Percentiles rank a stretch among this genome's conserved stretches.
Conservation (phyloP, 2,888 invertebrate genomes). For the Conistra vaccinii region DNA sequence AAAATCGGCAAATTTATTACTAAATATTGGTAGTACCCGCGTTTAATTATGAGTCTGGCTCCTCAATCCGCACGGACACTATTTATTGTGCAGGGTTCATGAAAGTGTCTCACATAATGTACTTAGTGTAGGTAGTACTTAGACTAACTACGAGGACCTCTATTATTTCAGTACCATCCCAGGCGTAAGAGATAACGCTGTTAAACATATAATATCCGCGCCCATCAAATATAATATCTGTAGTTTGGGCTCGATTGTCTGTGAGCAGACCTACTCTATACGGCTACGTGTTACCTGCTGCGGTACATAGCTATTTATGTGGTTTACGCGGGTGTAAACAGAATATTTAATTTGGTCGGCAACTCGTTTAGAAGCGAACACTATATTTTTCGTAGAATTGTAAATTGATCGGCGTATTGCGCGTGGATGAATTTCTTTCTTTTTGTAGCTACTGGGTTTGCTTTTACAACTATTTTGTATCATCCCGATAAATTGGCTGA, state of each 20-base stretch:
- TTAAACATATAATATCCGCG: neutral
- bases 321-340: neutral
- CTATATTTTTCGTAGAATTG: neutral
- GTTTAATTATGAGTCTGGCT: too few species aligned
- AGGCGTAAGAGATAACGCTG: neutral
- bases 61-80: too few species aligned
- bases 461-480: too few species aligned
- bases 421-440: too few species aligned
- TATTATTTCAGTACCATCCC: neutral
- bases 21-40: too few species aligned
- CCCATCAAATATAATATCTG: neutral
- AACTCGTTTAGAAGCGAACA: slow-evolving; percentile 8
- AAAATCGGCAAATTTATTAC: too few species aligned
- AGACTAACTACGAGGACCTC: too few species aligned
- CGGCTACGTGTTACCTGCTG: neutral
- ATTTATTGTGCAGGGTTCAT: too few species aligned
- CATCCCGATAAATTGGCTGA: too few species aligned
- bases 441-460: neutral
- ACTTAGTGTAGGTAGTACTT: neutral
- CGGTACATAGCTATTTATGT: neutral
- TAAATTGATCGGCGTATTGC: neutral
- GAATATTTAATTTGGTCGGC: slow-evolving; percentile 15
- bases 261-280: too few species aligned
- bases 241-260: too few species aligned
- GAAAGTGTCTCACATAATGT: neutral